Conservation (phyloP, 2,888 invertebrate species). For the Hirtodrosophila alboralis region DNA sequence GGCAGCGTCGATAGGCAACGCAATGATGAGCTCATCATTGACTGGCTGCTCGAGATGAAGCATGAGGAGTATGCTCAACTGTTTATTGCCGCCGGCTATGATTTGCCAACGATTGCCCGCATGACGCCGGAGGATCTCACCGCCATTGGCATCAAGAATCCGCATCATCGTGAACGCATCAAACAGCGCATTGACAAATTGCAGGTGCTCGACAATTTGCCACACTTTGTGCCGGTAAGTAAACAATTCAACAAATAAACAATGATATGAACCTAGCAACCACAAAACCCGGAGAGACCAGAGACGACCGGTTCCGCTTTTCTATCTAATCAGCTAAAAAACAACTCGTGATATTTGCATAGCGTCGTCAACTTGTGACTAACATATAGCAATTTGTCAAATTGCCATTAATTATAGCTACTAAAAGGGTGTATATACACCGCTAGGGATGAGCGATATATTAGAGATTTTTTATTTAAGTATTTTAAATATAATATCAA, state of each 20-base stretch:
- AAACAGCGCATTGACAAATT: constrained; percentile 98
- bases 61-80: constrained; percentile 97
- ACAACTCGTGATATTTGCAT: constrained; percentile 60
- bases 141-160: constrained; percentile 96
- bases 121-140: constrained; percentile 99
- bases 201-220: constrained; percentile 96
- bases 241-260: constrained; percentile 21
- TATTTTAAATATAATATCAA: too few relatives aligned
- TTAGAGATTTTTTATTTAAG: not conserved
- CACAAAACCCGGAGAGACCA: too few relatives aligned
- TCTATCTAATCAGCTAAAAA: constrained; percentile 57
- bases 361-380: constrained; percentile 42
- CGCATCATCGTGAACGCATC: constrained; percentile 97
- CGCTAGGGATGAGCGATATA: constrained; percentile 3
- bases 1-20: constrained; percentile 91
- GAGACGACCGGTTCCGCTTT: constrained; percentile 29
- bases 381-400: constrained; percentile 59
- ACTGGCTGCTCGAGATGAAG: constrained; percentile 96
- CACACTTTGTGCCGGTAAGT: constrained; percentile 95
- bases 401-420: constrained; percentile 68
- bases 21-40: constrained; percentile 95
- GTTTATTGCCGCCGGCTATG: constrained; percentile 98
- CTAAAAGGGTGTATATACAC: too few relatives aligned
- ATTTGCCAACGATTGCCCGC: constrained; percentile 98
- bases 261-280: too few relatives aligned